A percentile compares a stretch with the other conserved stretches of the same genome.
These are phyloP conservation scores for Scyliorhinus canicula DNA, from an alignment of 2,797 vertebrate genomes.

Conservation along the genomic window DNA sequence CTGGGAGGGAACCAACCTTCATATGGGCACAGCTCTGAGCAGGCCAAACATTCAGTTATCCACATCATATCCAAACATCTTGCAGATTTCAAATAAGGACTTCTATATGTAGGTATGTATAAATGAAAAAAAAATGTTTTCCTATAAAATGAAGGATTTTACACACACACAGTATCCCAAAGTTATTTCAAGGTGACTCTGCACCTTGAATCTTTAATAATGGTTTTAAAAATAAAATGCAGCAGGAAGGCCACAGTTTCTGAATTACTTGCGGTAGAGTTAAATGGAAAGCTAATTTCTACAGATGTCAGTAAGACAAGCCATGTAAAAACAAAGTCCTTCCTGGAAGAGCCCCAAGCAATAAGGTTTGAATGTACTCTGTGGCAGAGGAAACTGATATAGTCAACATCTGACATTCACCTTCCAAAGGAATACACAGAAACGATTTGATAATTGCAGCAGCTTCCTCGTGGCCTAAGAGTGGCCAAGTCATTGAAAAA, in stretches of 20 bases:
- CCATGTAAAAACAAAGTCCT: neutral
- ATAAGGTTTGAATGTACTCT: neutral
- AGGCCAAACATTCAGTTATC: neutral
- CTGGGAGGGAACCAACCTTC: neutral
- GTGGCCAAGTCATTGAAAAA: neutral
- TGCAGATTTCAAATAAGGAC: neutral
- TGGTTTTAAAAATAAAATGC: conserved; percentile 20
- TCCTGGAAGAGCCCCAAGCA: too few relatives aligned
- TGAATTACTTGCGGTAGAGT: neutral
- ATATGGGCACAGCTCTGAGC: neutral
- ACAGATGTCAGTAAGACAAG: neutral
- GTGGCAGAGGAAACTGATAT: neutral
- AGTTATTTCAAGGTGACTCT: neutral
- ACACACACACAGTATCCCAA: neutral
- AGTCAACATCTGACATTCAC: neutral
- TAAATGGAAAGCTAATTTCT: neutral
- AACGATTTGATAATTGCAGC: neutral
- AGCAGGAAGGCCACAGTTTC: neutral
- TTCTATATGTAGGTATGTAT: neutral
- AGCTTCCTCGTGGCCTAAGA: neutral
- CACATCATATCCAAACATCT: neutral
- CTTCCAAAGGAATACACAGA: neutral
- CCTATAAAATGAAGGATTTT: neutral
- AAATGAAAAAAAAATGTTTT: neutral
- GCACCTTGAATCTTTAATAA: conserved; percentile 24